Base-by-base conservation (phyloP, 2,888 invertebrate species). In the Platycheirus albimanus region DNA sequence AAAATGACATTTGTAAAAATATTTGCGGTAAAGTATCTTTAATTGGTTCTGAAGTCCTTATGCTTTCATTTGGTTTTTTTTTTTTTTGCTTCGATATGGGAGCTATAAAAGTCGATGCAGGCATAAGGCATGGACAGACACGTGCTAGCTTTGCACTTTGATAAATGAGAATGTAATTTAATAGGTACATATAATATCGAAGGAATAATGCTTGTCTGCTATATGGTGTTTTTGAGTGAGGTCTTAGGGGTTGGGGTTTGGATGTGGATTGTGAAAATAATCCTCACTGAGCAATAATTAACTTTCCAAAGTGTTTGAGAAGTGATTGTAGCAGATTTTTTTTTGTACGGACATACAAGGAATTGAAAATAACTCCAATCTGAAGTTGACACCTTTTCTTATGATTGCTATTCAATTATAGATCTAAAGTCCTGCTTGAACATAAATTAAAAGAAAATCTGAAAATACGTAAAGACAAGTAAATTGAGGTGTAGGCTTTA, bases 81-180 rank as follows among this genome's bases (percentile, higher is more conserved):
- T n/a, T 13, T 41, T 2, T 24, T 11, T 43, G 58, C 15, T 41
- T 58, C 43, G 52, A 47, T n/a, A n/a, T 41, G 38, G 41, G 52
- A 54, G 30, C 58, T 54, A 52, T 52, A 61, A 61, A 74, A 67
- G 51, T 66, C 58, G 45, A 7, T 33, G 19, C 19, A 45, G 51
- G 17, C 64, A 33, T 45, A 45, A 45, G 45, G 6, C 33, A 36
- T 19, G 1, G 43, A 17, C n/a, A n/a, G n/a, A n/a, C 81, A 81
- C 81, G 77, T 81, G 81, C 56, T 30, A 15, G 61, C 24, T 54
- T 74, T 69, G 38, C 67, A 58, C 49, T 66, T 78, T 74, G 69
- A 83, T 78, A 67, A 83, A 83, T 78, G 69, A 69, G 67, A 67
- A 69, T 54, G 45, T 78, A 69, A 74, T 61, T 30, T 74, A 69